These are phyloP conservation scores for Drosophila phalerata DNA, from an alignment of 2,888 invertebrate genomes.

Conservation along the genomic window DNA sequence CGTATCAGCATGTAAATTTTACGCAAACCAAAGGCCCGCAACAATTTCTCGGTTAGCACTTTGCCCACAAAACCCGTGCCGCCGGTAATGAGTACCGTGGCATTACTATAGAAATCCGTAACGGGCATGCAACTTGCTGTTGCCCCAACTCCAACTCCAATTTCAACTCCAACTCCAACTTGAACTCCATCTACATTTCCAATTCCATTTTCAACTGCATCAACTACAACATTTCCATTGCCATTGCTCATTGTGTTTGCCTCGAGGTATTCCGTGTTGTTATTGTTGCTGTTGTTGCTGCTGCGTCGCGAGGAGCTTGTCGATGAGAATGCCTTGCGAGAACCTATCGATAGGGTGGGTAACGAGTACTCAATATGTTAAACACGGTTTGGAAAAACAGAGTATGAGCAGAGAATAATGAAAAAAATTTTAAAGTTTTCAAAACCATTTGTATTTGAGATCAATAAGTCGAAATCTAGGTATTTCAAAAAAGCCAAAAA, in stretches of 20 bases:
- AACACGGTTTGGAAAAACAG: neutral
- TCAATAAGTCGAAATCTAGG: too few species aligned
- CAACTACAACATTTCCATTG: constrained; percentile 18
- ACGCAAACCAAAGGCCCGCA: constrained; percentile 83
- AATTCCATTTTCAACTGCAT: neutral
- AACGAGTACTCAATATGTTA: constrained; percentile 25
- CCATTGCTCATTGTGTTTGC: constrained; percentile 43
- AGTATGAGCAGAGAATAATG: too few species aligned
- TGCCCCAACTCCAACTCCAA: constrained; percentile 13
- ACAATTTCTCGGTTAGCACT: constrained; percentile 85
- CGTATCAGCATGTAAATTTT: constrained; percentile 85
- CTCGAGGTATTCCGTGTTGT: constrained; percentile 40
- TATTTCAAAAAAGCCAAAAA: too few species aligned
- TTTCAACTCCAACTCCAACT: too few species aligned
- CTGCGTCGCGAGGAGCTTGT: constrained; percentile 65
- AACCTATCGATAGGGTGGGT: neutral
- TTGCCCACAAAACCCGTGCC: constrained; percentile 86
- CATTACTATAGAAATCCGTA: constrained; percentile 83
- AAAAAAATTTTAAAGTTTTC: neutral
- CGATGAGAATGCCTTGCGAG: constrained; percentile 71
- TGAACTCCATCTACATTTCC: neutral
- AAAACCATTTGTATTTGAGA: neutral
- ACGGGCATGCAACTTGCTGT: constrained; percentile 71
- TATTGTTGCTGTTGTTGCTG: constrained; percentile 28
- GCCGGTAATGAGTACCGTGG: constrained; percentile 85